phyloP scores from a whole-genome alignment of 2,888 invertebrate genomes.

The Diarsia rubi region DNA sequence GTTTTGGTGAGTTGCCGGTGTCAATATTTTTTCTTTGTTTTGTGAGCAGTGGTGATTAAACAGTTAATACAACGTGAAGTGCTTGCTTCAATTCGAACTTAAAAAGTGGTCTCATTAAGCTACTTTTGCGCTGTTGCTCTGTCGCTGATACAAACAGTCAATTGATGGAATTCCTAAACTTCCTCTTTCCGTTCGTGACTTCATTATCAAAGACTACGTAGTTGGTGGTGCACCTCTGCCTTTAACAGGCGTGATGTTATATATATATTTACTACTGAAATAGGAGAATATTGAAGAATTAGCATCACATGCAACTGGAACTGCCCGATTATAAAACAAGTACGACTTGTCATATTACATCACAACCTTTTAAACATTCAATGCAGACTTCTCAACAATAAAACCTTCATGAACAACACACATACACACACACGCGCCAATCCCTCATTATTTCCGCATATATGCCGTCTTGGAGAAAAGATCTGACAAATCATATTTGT shows the following conservation, averaged over 20 bases:
- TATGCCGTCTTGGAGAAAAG: conserved; percentile 1
- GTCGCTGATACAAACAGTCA: neutral
- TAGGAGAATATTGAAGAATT: no score
- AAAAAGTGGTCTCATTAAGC: neutral
- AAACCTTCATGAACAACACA: conserved; percentile 6
- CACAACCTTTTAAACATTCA: conserved; percentile 17
- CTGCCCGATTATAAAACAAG: neutral
- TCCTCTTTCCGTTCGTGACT: neutral
- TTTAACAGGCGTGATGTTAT: no score
- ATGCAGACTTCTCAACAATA: conserved; percentile 4
- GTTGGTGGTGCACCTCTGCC: no score
- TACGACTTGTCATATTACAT: conserved; percentile 5
- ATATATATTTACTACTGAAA: no score
- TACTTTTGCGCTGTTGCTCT: neutral
- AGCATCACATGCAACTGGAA: neutral
- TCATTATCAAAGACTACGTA: neutral
- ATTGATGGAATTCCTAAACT: neutral
- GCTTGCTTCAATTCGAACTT: neutral
- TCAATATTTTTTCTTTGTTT: neutral
- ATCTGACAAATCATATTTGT: conserved; percentile 55
- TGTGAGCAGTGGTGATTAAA: neutral
- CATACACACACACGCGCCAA: neutral
- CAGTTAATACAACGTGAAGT: neutral
- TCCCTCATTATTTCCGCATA: conserved; percentile 34
- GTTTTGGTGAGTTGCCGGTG: neutral